phyloP scores from a whole-genome alignment of 2,113 vertebrate genomes.

The Chamaea fasciata region DNA sequence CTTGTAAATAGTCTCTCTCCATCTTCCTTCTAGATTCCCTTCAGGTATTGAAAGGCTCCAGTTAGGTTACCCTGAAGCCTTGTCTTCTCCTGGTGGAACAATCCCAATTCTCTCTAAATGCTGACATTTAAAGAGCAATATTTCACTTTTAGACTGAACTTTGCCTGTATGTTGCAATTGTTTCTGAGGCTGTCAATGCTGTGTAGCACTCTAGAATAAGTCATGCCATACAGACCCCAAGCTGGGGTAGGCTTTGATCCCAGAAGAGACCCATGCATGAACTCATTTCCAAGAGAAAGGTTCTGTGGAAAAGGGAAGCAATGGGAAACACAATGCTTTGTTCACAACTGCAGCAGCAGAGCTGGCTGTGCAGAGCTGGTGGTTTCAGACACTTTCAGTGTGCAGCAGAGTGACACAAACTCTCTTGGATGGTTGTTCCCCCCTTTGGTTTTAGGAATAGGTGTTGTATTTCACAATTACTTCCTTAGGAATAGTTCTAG shows the following conservation, averaged over 20 bases:
- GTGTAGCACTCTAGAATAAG: background rate
- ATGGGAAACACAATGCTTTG: background rate
- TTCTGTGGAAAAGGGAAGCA: background rate
- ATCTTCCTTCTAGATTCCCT: background rate
- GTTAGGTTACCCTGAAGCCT: background rate
- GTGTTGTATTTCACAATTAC: background rate
- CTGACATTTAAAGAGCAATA: background rate
- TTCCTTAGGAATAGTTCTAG: background rate
- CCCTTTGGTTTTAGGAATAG: background rate
- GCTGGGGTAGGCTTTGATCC: background rate
- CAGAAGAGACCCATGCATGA: background rate
- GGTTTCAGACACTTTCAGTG: background rate
- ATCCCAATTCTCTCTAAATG: background rate
- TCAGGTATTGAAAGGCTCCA: too few species aligned
- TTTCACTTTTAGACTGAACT: background rate
- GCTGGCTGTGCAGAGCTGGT: background rate
- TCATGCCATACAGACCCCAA: background rate
- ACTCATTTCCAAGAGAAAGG: background rate
- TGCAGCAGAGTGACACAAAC: background rate
- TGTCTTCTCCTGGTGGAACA: background rate
- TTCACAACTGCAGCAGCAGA: background rate
- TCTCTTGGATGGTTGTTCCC: background rate
- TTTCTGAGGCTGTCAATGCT: background rate
- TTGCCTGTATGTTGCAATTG: background rate
- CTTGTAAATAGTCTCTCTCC: background rate